Evolutionary conservation across 1,140 invertebrate genomes (phyloP), one percentile per base, ranked within the genome.

Genomic region (Drosophila ogumai): DNA sequence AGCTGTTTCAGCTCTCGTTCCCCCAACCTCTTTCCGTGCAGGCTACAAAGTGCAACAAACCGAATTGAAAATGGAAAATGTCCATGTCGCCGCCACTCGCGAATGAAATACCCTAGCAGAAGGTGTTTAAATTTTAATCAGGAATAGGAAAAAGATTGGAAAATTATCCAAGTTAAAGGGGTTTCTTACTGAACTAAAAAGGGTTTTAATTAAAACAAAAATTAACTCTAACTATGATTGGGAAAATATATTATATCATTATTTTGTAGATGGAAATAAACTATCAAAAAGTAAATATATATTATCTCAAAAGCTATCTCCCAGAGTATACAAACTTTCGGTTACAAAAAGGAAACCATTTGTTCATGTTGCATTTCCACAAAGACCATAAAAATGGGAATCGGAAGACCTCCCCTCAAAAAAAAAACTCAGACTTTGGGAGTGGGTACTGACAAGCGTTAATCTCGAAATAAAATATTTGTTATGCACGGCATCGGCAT

Each of bases 401-500:
- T 55, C 58, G 38, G 56, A 43, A 64, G 65, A 68, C 31, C 34
- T 46, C 13, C 28, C 17, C 17, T 8, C 15, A 7, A 15, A 32
- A 52, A 22, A 10, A 32, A 56, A 17, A 28, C 22, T 6, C 59
- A 43, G 65, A 40, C 34, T 22, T 17, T 67, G 44, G 57, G 36
- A 55, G 15, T 55, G 63, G 52, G 68, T 17, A 34, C 69, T 86
- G 82, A 87, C 75, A 88, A 88, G 80, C 84, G 85, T 90, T 87
- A 87, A 87, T 87, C 84, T 88, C 69, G 82, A 84, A 84, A 88
- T 87, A 84, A 87, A 87, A 87, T 87, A 87, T 87, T 90, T 87
- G 82, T 68, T 87, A 65, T 69, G 60, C 58, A 44, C 31, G 55
- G 71, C 59, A 56, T 65, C 56, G 49, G 64, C 54, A 44, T 49